These are phyloP conservation scores for Neelides sp. DNA, from an alignment of 1,140 invertebrate genomes.

Conservation along the genomic window DNA sequence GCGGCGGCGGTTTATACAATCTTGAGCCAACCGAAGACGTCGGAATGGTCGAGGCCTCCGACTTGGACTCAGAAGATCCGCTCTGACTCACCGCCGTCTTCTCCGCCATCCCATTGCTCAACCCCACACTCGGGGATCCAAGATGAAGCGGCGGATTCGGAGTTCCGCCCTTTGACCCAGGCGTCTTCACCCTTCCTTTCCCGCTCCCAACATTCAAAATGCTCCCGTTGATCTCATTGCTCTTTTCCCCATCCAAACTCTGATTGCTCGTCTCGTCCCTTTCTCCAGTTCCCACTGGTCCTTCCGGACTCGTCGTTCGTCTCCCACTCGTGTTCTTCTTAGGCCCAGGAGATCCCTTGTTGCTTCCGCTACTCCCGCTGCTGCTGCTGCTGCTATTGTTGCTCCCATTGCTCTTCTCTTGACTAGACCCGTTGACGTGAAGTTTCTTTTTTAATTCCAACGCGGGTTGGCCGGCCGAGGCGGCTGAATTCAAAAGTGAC, in stretches of 20 bases:
- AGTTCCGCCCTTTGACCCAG: neutral
- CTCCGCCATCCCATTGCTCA: no score
- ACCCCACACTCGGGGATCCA: no score
- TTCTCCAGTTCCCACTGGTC: neutral
- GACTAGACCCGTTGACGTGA: no score
- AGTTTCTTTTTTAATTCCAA: neutral
- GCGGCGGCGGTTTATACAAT: no score
- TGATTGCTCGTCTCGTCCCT: neutral
- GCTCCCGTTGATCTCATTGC: neutral
- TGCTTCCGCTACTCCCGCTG: neutral
- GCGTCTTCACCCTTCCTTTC: conserved; percentile 3
- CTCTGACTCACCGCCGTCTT: no score
- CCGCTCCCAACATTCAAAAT: neutral
- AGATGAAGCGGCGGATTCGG: no score
- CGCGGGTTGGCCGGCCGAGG: neutral
- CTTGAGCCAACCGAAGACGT: no score
- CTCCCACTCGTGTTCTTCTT: neutral
- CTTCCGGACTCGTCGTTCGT: conserved; percentile 3
- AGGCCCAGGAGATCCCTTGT: conserved; percentile 3
- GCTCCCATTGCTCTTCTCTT: no score
- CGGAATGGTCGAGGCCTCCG: no score
- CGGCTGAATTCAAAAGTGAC: conserved; percentile 1
- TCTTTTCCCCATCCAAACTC: neutral
- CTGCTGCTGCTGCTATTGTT: neutral
- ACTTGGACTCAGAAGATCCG: no score